Evolutionary conservation across 2,797 vertebrate genomes (phyloP).

Genomic region (Mastacembelus armatus): DNA sequence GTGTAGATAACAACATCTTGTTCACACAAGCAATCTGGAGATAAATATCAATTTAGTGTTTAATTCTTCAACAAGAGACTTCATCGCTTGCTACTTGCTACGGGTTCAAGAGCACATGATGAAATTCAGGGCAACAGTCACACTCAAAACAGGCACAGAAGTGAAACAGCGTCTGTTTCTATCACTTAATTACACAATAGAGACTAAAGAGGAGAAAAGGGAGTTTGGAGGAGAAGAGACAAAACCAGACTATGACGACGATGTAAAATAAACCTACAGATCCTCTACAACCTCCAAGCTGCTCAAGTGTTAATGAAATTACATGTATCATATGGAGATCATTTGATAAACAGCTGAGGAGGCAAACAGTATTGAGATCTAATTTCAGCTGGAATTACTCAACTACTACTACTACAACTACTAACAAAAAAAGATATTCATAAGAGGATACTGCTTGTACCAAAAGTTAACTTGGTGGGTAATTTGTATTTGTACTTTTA

Average conservation of each 20-base stretch:
- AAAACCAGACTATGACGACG: background rate
- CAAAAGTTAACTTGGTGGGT: no score
- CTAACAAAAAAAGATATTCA: no score
- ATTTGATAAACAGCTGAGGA: no score
- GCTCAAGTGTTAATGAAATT: constrained; percentile 37
- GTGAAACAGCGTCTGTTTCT: constrained; percentile 19
- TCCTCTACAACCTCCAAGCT: constrained; percentile 16
- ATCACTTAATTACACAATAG: background rate
- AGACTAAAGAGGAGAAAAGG: no score
- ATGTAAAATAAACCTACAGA: constrained; percentile 22
- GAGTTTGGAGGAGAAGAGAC: no score
- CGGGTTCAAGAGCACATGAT: constrained; percentile 43
- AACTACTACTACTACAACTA: no score
- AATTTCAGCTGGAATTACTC: no score
- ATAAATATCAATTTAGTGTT: constrained; percentile 44
- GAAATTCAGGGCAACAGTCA: constrained; percentile 44
- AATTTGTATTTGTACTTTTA: no score
- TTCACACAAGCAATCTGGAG: constrained; percentile 6
- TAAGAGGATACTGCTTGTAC: no score
- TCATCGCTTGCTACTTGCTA: constrained; percentile 14
- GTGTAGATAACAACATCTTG: constrained; percentile 8
- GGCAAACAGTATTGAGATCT: no score
- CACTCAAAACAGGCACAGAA: constrained; percentile 21
- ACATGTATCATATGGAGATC: constrained; percentile 45
- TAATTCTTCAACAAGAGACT: constrained; percentile 16